A percentile compares a stretch with the other conserved stretches of the same genome.
Conservation (phyloP, 1,140 invertebrate genomes). For the Lordiphosa mommai region DNA sequence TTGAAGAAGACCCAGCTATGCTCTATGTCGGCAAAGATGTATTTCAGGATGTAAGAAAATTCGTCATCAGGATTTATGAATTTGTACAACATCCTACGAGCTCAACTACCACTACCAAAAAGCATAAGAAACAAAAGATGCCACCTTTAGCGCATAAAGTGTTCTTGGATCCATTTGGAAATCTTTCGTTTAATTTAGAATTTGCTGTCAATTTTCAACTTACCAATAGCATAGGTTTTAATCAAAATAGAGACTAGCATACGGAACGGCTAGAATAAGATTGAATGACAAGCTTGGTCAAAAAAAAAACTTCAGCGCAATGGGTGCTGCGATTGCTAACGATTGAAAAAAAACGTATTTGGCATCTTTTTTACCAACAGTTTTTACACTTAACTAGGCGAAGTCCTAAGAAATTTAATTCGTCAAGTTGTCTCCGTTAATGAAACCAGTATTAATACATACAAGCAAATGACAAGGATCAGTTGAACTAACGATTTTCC, state of each 20-base stretch:
- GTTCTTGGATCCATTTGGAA: slow-evolving; percentile 44
- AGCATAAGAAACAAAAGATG: slow-evolving; percentile 37
- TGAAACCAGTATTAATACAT: no score
- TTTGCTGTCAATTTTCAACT: slow-evolving; percentile 45
- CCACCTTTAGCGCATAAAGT: slow-evolving; percentile 15
- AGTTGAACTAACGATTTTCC: no score
- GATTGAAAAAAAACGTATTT: no score
- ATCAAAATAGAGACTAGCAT: background rate
- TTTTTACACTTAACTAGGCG: no score
- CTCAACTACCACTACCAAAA: slow-evolving; percentile 28
- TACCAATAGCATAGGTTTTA: slow-evolving; percentile 22
- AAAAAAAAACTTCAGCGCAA: no score
- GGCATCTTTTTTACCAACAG: no score
- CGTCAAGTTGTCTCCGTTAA: no score
- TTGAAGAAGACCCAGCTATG: slow-evolving; percentile 9
- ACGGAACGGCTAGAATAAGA: no score
- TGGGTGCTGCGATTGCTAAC: no score
- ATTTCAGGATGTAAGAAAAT: slow-evolving; percentile 18
- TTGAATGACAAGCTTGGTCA: no score
- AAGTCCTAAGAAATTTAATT: no score
- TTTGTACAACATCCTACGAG: slow-evolving; percentile 14
- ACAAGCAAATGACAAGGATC: no score
- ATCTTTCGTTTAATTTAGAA: slow-evolving; percentile 40
- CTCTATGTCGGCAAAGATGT: slow-evolving; percentile 2
- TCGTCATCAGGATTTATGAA: slow-evolving; percentile 17